Conservation (phyloP, 2,113 vertebrate genomes). For the Neofelis nebulosa region DNA sequence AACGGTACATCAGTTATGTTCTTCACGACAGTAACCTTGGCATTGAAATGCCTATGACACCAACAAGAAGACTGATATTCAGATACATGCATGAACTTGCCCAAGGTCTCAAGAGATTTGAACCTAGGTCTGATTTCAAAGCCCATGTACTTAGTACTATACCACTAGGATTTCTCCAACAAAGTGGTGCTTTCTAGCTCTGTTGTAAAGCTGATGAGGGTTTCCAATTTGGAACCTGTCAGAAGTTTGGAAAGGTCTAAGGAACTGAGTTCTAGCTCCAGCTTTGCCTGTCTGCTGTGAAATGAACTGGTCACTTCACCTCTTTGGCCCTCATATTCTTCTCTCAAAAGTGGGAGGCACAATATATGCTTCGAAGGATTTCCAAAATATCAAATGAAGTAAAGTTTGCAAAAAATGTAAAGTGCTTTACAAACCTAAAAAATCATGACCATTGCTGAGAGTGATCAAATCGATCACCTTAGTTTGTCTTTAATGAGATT, state of each 20-base stretch:
- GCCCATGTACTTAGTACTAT: neutral
- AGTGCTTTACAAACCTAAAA: neutral
- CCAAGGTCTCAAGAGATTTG: neutral
- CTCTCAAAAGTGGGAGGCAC: neutral
- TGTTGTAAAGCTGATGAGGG: fast-evolving
- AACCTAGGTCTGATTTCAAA: neutral
- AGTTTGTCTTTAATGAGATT: neutral
- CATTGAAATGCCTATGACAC: neutral
- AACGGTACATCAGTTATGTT: neutral
- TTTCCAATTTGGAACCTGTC: neutral
- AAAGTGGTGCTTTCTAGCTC: neutral
- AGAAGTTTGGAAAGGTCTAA: neutral
- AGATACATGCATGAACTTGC: neutral
- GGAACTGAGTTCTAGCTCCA: neutral
- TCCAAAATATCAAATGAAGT: neutral
- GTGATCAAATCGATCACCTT: neutral
- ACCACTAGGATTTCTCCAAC: neutral
- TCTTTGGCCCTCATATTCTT: neutral
- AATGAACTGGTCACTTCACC: neutral
- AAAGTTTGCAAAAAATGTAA: neutral
- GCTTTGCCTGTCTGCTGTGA: neutral
- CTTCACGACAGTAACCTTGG: neutral
- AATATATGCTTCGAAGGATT: neutral
- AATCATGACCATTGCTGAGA: neutral
- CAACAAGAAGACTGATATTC: neutral